A percentile compares a stretch with the other conserved stretches of the same genome.
These are phyloP conservation scores for Agonum fuliginosum DNA, from an alignment of 2,888 invertebrate species.

Conservation along the genomic window DNA sequence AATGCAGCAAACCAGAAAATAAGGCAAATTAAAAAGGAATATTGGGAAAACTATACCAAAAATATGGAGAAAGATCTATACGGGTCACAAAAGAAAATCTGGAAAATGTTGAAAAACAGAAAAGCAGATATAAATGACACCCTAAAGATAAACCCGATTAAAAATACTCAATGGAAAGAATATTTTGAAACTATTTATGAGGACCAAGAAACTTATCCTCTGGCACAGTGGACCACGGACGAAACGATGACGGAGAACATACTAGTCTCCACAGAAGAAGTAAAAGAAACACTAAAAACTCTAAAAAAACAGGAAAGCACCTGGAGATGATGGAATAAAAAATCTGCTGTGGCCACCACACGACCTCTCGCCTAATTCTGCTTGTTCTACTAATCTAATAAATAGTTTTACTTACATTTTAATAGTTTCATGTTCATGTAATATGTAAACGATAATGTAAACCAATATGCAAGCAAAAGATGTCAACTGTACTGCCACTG, in stretches of 20 bases:
- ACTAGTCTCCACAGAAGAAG: background rate
- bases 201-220: too few species aligned
- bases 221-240: background rate
- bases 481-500: too few species aligned
- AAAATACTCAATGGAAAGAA: slow-evolving; percentile 32
- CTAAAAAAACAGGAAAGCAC: slow-evolving; percentile 57
- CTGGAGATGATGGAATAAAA: slow-evolving; percentile 54
- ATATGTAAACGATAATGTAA: too few species aligned
- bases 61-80: slow-evolving; percentile 44
- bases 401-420: too few species aligned
- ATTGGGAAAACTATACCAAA: slow-evolving; percentile 14
- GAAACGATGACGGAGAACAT: background rate
- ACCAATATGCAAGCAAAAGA: too few species aligned
- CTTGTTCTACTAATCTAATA: too few species aligned
- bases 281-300: slow-evolving; percentile 18
- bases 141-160: slow-evolving; percentile 4
- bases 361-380: too few species aligned
- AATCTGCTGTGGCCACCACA: too few species aligned
- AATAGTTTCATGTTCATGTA: too few species aligned
- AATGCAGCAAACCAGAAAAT: background rate
- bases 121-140: slow-evolving; percentile 48
- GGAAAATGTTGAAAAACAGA: slow-evolving; percentile 35
- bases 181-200: slow-evolving; percentile 46
- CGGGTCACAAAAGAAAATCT: slow-evolving; percentile 53
- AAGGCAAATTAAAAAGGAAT: slow-evolving; percentile 32